Base-by-base conservation (phyloP, 2,888 invertebrate genomes). In the Drymonia ruficornis region DNA sequence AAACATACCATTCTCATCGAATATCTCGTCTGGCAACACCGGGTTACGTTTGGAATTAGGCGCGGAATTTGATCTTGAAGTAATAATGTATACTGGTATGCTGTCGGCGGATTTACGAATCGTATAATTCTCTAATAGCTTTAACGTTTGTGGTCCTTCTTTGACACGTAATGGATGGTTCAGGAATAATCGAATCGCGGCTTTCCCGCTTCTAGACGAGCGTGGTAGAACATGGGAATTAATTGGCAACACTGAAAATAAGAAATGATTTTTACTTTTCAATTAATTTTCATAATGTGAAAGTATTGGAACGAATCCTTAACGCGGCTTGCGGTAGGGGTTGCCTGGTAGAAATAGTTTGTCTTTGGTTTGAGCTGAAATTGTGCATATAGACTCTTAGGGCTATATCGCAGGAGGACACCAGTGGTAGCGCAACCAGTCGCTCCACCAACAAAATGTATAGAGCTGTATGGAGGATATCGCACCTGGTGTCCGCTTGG, bases 1-100 rank as follows among this genome's bases (percentile, higher is more conserved):
- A 5, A 58, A 12, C 55, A 59, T 62, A 9, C 63, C 65, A 9
- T 60, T 55, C 8, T 53, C 34, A 19, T 65, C 44, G 11, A 52
- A 63, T 12, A 47, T 31, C 2, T 49, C 12, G 12, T 7, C 13
- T 42, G 50, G 52, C 28, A 49, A 46, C 18, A 45, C 38, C 15
- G 28, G 0, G 13, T 16, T 3, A 9, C 13, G 12, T 38, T 52
- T 6, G 8, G 6, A 2, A 23, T 23, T 23, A 7, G 15, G 42
- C 18, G 42, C 18, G 11, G 6, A 4, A 15, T 45, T 45, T 45
- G n/a, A 13, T 34, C 18, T 47, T 7, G 47, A 34, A 0, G 34
- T 34, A 13, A 47, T 47, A 1, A 47, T 18, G 34, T 34, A 47
- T 11, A 47, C 12, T 2, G 47, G 47, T 16, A 47, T 34, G 9